Percentiles rank a stretch among this genome's conserved stretches.
Conservation (phyloP, 2,888 invertebrate species). For the Pyrrhia umbra region DNA sequence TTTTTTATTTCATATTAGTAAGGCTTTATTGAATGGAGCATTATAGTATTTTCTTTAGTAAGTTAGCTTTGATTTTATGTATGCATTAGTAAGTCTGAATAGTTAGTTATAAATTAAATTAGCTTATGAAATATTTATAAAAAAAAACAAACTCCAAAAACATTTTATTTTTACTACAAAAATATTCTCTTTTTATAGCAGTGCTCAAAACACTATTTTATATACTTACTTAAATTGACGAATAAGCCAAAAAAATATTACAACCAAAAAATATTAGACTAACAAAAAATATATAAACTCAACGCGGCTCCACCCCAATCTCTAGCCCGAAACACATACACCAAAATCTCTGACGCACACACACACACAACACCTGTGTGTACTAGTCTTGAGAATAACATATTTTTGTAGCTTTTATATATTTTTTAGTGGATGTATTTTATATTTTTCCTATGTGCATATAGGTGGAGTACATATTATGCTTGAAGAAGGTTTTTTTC, state of each 20-base stretch:
- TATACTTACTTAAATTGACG: no score
- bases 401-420: slow-evolving; percentile 90
- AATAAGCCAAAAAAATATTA: background rate
- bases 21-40: no score
- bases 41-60: no score
- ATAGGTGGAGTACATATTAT: slow-evolving; percentile 22
- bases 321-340: slow-evolving; percentile 66
- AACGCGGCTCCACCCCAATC: slow-evolving; percentile 67
- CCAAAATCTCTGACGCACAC: slow-evolving; percentile 65
- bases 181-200: no score
- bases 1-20: background rate
- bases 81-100: no score
- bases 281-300: background rate
- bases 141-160: no score
- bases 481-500: slow-evolving; percentile 49
- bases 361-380: slow-evolving; percentile 80
- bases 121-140: no score
- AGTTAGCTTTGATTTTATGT: no score
- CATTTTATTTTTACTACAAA: no score
- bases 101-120: no score
- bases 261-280: background rate
- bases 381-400: slow-evolving; percentile 87
- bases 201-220: no score
- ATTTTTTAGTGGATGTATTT: slow-evolving; percentile 87
- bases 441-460: slow-evolving; percentile 86